These are phyloP conservation scores for Drosophila merina DNA, from an alignment of 2,888 invertebrate species.

Conservation along the genomic window DNA sequence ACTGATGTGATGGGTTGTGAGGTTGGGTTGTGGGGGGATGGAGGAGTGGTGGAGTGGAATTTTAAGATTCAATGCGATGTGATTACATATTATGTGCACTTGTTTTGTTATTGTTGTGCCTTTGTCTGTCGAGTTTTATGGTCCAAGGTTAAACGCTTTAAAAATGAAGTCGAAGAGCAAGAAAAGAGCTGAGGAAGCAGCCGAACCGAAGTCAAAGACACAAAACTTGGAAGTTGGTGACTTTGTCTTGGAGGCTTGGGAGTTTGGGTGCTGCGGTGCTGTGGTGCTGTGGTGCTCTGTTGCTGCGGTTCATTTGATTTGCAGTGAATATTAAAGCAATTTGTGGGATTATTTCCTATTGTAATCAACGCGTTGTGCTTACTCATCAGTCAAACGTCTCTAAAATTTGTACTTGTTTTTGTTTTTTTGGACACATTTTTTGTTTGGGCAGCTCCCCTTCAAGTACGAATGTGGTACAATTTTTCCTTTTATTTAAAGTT, in stretches of 20 bases:
- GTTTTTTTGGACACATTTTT: conserved; percentile 3
- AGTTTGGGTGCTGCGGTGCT: conserved; percentile 5
- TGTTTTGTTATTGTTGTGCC: conserved; percentile 46
- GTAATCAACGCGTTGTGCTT: conserved; percentile 72
- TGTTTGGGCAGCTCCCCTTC: conserved; percentile 67
- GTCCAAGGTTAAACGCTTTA: conserved; percentile 78
- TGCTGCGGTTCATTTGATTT: conserved; percentile 73
- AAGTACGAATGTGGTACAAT: conserved; percentile 60
- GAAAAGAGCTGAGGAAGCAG: conserved; percentile 33
- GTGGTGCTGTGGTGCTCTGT: conserved; percentile 6
- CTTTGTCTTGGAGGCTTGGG: conserved; percentile 56
- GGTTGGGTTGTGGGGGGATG: conserved; percentile 6
- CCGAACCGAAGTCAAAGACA: conserved; percentile 14
- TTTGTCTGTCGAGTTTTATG: conserved; percentile 71
- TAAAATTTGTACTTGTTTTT: conserved; percentile 19
- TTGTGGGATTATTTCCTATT: conserved; percentile 81
- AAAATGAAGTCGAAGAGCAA: conserved; percentile 56
- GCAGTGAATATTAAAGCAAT: conserved; percentile 81
- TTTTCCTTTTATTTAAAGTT: not conserved
- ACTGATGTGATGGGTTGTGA: conserved; percentile 52
- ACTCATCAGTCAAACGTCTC: conserved; percentile 56
- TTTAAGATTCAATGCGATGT: conserved; percentile 75
- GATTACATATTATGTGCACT: conserved; percentile 71
- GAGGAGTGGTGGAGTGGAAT: conserved; percentile 6
- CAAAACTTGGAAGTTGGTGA: conserved; percentile 63